Evolutionary conservation across 1,140 invertebrate species (phyloP), one percentile per base, ranked within the genome.

Genomic region (Lutraria rhynchaena): DNA sequence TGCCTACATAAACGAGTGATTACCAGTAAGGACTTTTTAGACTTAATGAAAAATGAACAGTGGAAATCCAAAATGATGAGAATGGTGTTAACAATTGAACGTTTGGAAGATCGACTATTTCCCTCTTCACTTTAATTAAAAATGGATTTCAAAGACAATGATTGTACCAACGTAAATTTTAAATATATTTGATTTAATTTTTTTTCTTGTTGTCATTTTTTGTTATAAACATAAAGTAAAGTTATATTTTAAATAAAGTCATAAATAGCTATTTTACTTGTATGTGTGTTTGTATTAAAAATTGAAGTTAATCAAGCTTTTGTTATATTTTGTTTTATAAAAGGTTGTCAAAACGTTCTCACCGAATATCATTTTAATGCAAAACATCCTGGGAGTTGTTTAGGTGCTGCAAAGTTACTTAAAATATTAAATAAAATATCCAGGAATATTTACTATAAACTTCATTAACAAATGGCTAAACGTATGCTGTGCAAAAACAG

Each of bases 401-500:
- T 63, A 55, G 46, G 75, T 37, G 60, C 60, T 37, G 35, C 19
- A 17, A 81, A 71, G 35, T 58, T 70, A 60, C 17, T 46, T 1
- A 35, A 46, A 58, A n/a, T 70, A 60, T 60, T 70, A 33, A 49
- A 81, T 11, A 60, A 81, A 44, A 49, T 81, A 81, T 29, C 63
- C 77, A 11, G 37, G 65, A 61, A 15, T 58, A 71, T 81, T 81
- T 51, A 81, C 22, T 35, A 11, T 70, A 49, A 29, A 0, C n/a
- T 70, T 70, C 24, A 81, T 81, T 31, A 69, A 81, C 22, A 60
- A 70, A n/a, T 81, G 77, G 77, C 41, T 81, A n/a, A 70, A 81
- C 67, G 1, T 81, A 81, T 31, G 31, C 77, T 0, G 0, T 81
- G 15, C 63, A 81, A 49, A 55, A 33, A 70, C 77, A 81, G 70